A percentile compares a stretch with the other conserved stretches of the same genome.
Conservation (phyloP, 2,888 invertebrate genomes). For the Mythimna vitellina region DNA sequence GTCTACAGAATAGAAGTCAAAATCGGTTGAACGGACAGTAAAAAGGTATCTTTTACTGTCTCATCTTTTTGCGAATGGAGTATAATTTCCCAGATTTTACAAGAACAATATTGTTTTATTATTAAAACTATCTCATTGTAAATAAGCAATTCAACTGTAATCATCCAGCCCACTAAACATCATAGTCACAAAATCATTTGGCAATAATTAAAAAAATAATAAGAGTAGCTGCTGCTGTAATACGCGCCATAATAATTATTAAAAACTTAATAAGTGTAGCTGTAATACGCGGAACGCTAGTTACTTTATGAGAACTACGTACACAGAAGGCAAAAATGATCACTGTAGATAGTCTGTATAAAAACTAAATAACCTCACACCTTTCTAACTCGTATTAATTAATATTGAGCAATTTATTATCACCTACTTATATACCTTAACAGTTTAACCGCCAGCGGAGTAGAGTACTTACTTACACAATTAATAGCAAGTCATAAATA, state of each 20-base stretch:
- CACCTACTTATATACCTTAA: conserved; percentile 16
- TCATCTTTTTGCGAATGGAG: no score
- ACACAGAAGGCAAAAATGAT: conserved; percentile 13
- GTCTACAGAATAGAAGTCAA: no score
- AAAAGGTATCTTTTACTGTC: no score
- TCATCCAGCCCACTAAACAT: neutral
- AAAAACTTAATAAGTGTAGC: neutral
- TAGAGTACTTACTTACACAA: conserved; percentile 21
- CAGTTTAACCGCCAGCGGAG: conserved; percentile 51
- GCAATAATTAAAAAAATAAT: neutral
- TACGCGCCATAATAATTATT: conserved; percentile 3
- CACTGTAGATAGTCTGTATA: conserved; percentile 9
- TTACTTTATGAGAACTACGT: conserved; percentile 19
- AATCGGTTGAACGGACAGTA: no score
- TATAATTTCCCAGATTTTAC: no score
- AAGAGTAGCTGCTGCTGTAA: conserved; percentile 10
- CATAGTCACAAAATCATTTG: neutral
- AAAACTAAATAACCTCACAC: conserved; percentile 42
- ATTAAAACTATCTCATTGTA: no score
- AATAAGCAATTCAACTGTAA: neutral
- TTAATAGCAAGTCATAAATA: conserved; percentile 40
- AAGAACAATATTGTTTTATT: no score
- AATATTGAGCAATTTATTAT: conserved; percentile 49
- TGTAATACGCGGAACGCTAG: conserved; percentile 11
- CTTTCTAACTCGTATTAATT: conserved; percentile 30